Base-by-base conservation (phyloP, 2,113 vertebrate species). In the Candoia aspera region DNA sequence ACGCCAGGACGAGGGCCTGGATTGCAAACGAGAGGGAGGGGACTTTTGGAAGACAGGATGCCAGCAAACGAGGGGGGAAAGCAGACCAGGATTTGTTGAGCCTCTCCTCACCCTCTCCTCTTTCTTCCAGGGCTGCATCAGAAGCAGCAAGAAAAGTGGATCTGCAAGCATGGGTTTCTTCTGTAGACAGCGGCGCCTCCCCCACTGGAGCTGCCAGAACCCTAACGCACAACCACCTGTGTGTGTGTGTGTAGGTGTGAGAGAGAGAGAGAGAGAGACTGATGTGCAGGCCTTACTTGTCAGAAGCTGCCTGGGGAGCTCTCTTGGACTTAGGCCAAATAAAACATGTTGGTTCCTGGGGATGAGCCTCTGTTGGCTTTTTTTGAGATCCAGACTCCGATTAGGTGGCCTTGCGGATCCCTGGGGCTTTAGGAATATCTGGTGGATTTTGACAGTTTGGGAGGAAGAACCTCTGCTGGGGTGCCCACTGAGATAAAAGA, bases 291-390 rank as follows among this genome's bases (percentile, higher is more conserved):
- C 1, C 26, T 19, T 86, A 87, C 1, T 0, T 0, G 0, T 12
- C 11, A 83, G 91, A 42, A 59, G 29, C 84, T 57, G 54, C 2
- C 0, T 42, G 73, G 2, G 0, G 54, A 2, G 33, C 57, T 24
- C 92, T 87, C 95, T 93, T 92, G 93, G 93, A 93, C 90, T 96
- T 95, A 93, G 92, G 95, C 96, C 94, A 93, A 97, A 97, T 97
- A 97, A 97, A 97, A 91, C 57, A 60, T 42, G 92, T 59, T 94
- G 94, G 95, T 89, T 92, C 94, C 94, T 95, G 93, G 93, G 87
- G 54, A 37, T 0, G 0, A 88, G 84, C 21, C n/a, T 46, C 84
- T 29, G 42, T 60, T 88, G 0, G 4, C 91, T 60, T 21, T 92
- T 90, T 0, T 0, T 0, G 13, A 0, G 6, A 37, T 1, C 8